Evolutionary conservation across 2,888 invertebrate genomes (phyloP).

Genomic region (Ryuthela nishihirai): DNA sequence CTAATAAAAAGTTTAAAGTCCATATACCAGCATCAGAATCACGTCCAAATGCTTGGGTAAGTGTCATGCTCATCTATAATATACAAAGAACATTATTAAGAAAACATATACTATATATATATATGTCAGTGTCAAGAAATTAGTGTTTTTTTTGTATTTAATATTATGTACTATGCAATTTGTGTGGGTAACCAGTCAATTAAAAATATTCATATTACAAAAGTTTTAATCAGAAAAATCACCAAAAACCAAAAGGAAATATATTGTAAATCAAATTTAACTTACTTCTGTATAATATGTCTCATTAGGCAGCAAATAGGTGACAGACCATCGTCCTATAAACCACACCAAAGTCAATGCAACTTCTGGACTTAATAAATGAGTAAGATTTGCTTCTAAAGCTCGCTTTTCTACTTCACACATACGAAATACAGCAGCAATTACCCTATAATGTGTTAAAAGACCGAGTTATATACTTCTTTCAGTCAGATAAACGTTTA

Average conservation of each 20-base stretch:
- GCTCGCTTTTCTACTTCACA: slow-evolving; percentile 72
- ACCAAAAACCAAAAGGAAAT: no score
- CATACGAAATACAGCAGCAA: slow-evolving; percentile 67
- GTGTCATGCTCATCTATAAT: slow-evolving; percentile 59
- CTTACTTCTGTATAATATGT: slow-evolving; percentile 58
- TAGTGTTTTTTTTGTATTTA: background rate
- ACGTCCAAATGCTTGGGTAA: slow-evolving; percentile 62
- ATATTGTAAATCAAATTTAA: background rate
- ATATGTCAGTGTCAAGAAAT: background rate
- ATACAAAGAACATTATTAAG: background rate
- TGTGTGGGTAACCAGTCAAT: no score
- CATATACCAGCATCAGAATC: slow-evolving; percentile 64
- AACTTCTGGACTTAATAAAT: slow-evolving; percentile 72
- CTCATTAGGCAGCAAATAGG: slow-evolving; percentile 65
- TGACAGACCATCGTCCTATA: slow-evolving; percentile 68
- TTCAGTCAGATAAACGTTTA: no score
- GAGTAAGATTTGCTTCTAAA: slow-evolving; percentile 63
- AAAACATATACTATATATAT: background rate
- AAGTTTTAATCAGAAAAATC: no score
- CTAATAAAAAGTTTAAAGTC: slow-evolving; percentile 62
- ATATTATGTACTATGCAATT: no score
- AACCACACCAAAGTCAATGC: slow-evolving; percentile 74
- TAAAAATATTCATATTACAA: no score
- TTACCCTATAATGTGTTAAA: slow-evolving; percentile 65
- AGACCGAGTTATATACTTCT: slow-evolving; percentile 86